Evolutionary conservation across 2,888 invertebrate species (phyloP).

Genomic region (Deroplatys truncata): DNA sequence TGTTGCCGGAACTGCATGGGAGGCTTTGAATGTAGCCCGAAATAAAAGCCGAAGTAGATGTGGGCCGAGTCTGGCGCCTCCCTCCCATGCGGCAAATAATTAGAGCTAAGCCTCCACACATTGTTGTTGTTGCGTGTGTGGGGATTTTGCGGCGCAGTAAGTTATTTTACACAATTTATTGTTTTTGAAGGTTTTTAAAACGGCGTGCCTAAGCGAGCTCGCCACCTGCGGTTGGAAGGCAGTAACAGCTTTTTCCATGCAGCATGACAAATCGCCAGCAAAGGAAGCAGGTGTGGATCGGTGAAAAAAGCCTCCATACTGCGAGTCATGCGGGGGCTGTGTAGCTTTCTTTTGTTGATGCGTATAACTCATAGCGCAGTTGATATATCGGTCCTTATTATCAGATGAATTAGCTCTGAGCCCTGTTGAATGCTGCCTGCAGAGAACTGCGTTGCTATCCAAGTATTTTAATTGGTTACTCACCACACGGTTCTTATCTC

Average conservation of each 20-base stretch:
- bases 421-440: background rate
- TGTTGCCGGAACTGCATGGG: constrained; percentile 16
- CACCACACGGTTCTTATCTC: no score
- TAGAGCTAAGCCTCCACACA: background rate
- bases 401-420: background rate
- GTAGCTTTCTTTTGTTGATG: no score
- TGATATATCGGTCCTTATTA: background rate
- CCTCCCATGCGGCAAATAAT: background rate
- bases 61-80: no score
- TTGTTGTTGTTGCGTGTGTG: background rate
- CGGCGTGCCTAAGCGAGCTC: background rate
- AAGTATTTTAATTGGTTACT: background rate
- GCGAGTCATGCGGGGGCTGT: background rate
- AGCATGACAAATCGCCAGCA: background rate
- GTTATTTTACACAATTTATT: background rate
- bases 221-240: background rate
- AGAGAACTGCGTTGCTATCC: background rate
- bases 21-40: background rate
- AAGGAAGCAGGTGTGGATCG: background rate
- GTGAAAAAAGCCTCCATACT: background rate
- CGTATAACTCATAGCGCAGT: background rate
- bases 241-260: background rate
- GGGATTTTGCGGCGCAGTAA: background rate
- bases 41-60: background rate
- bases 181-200: background rate